A percentile compares a stretch with the other conserved stretches of the same genome.
phyloP scores from a whole-genome alignment of 2,888 invertebrate species.

The Asteroscopus sphinx region DNA sequence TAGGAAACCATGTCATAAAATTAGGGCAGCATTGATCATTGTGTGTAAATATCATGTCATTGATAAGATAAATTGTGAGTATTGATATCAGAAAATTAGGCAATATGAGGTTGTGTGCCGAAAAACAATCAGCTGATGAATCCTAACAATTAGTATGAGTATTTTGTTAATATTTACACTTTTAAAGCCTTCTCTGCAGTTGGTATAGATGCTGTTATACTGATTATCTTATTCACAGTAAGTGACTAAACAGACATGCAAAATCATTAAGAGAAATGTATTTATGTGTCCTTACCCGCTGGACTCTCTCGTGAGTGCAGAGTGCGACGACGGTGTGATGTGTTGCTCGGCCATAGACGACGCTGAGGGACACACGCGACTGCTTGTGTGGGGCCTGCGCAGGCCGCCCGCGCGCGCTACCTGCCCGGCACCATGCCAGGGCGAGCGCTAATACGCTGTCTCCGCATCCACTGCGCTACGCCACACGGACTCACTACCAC shows the following conservation, averaged over 20 bases:
- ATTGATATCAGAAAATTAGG: constrained; percentile 28
- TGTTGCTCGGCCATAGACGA: constrained; percentile 98
- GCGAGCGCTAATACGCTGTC: constrained; percentile 81
- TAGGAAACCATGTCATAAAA: constrained; percentile 29
- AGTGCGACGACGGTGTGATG: constrained; percentile 93
- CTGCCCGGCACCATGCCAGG: constrained; percentile 90
- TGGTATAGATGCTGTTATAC: background rate
- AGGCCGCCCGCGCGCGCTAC: constrained; percentile 90
- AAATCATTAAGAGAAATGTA: background rate
- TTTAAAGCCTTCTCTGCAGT: background rate
- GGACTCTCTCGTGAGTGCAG: constrained; percentile 93
- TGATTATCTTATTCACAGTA: background rate
- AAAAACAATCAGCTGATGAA: constrained; percentile 39
- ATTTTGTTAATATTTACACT: constrained; percentile 9
- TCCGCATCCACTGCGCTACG: constrained; percentile 79
- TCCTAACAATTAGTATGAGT: constrained; percentile 1
- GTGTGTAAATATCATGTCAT: constrained; percentile 20
- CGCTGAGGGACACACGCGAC: constrained; percentile 92
- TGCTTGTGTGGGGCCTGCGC: constrained; percentile 89
- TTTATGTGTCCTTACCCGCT: constrained; percentile 76
- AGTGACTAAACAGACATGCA: background rate
- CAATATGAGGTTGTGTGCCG: constrained; percentile 25
- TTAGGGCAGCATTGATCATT: constrained; percentile 24
- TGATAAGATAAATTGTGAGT: constrained; percentile 42
- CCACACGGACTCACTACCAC: constrained; percentile 66